phyloP scores from a whole-genome alignment of 2,113 vertebrate species.

The Nerophis ophidion region DNA sequence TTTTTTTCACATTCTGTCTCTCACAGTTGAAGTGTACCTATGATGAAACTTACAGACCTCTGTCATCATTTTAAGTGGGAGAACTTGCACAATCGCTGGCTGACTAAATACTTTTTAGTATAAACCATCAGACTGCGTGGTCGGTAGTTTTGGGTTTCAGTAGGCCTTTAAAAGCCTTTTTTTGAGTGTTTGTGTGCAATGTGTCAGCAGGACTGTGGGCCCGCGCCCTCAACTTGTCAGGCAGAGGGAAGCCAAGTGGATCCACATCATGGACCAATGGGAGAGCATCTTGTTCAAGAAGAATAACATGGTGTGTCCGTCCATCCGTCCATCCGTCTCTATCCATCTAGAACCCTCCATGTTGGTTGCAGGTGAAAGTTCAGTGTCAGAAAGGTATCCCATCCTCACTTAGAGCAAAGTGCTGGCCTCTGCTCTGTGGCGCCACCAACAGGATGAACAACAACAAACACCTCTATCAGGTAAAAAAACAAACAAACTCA shows the following conservation, averaged over 20 bases:
- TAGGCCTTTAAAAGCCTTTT: too few relatives aligned
- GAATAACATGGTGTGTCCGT: slow-evolving; percentile 73
- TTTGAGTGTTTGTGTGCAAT: slow-evolving; percentile 1
- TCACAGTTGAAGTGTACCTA: too few relatives aligned
- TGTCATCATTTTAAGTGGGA: too few relatives aligned
- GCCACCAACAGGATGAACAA: slow-evolving; percentile 66
- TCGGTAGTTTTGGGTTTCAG: too few relatives aligned
- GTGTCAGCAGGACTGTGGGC: slow-evolving; percentile 54
- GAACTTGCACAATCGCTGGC: too few relatives aligned
- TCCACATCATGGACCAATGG: slow-evolving; percentile 80
- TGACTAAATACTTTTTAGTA: too few relatives aligned
- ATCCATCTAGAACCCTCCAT: neutral
- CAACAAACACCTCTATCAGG: slow-evolving; percentile 68
- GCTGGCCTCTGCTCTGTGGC: slow-evolving; percentile 82
- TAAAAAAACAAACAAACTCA: slow-evolving; percentile 26
- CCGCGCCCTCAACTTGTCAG: slow-evolving; percentile 76
- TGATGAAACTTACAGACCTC: too few relatives aligned
- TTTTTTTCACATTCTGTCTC: too few relatives aligned
- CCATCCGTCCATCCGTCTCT: too few relatives aligned
- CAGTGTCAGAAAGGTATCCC: slow-evolving; percentile 86
- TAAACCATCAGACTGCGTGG: too few relatives aligned
- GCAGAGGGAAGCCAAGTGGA: slow-evolving; percentile 84
- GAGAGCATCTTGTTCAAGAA: slow-evolving; percentile 74
- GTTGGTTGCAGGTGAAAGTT: slow-evolving; percentile 70
- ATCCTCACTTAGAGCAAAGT: slow-evolving; percentile 76